Conservation (phyloP, 2,888 invertebrate species). For the Drosophila nr. perissopoda region DNA sequence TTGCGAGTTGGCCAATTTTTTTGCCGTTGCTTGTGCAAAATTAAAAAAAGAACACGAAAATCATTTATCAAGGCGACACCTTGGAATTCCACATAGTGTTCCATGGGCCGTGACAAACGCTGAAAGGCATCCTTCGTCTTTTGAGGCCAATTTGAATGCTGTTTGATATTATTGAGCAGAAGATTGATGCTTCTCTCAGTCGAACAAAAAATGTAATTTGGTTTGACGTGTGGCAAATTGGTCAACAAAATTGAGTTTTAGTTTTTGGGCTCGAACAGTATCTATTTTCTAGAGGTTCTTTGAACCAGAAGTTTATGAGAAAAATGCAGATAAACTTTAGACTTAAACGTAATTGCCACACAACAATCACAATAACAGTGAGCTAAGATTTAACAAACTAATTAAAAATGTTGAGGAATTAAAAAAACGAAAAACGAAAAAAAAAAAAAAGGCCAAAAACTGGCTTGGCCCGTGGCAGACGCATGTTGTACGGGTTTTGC, state of each 20-base stretch:
- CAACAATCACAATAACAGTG: conserved; percentile 9
- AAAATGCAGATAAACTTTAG: conserved; percentile 53
- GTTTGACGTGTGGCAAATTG: conserved; percentile 47
- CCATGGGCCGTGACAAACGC: conserved; percentile 48
- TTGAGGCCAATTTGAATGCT: conserved; percentile 62
- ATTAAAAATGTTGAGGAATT: conserved; percentile 59
- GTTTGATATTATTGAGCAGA: conserved; percentile 59
- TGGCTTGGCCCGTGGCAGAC: conserved; percentile 83
- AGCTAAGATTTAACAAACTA: conserved; percentile 51
- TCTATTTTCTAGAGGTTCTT: conserved; percentile 47
- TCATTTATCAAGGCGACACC: conserved; percentile 73
- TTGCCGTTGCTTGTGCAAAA: conserved; percentile 51
- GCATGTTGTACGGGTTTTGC: conserved; percentile 69
- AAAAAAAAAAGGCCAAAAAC: conserved; percentile 53
- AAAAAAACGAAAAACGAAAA: conserved; percentile 1
- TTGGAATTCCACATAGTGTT: conserved; percentile 22
- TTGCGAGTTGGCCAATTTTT: conserved; percentile 24
- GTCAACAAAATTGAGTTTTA: conserved; percentile 16
- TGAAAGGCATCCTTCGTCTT: conserved; percentile 27
- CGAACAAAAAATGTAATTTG: conserved; percentile 35
- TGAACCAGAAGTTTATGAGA: conserved; percentile 54
- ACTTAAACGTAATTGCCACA: conserved; percentile 52
- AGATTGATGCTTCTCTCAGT: conserved; percentile 62
- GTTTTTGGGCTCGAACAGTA: conserved; percentile 3
- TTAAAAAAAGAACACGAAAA: conserved; percentile 56